Percentiles rank a stretch among this genome's conserved stretches.
These are phyloP conservation scores for Drosophila merina DNA, from an alignment of 2,888 invertebrate species.

Conservation along the genomic window DNA sequence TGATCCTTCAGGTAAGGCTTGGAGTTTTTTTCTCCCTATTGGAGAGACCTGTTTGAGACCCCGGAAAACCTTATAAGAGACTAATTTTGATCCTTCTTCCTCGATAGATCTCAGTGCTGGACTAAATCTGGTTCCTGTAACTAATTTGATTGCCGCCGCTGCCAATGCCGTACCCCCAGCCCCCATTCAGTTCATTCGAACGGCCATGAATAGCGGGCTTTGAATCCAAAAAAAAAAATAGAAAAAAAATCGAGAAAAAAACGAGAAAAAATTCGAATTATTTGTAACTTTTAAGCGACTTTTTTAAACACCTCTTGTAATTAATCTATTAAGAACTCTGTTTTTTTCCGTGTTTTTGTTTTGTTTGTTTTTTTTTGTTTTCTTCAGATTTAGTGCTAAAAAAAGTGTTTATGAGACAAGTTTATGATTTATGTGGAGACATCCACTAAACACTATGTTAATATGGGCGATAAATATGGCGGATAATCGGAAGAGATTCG, in stretches of 20 bases:
- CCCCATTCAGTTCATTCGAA: slow-evolving; percentile 66
- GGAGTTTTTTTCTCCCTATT: background rate
- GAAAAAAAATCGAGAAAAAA: background rate
- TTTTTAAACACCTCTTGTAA: slow-evolving; percentile 11
- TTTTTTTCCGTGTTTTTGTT: background rate
- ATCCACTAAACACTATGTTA: background rate
- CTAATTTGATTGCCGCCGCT: slow-evolving; percentile 72
- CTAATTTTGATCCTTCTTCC: too few relatives aligned
- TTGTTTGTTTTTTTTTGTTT: background rate
- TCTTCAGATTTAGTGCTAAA: background rate
- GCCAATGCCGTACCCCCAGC: slow-evolving; percentile 65
- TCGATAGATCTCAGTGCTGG: slow-evolving; percentile 64
- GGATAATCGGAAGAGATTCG: background rate
- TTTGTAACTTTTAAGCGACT: slow-evolving; percentile 13
- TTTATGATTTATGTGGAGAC: background rate
- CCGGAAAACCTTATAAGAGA: too few relatives aligned
- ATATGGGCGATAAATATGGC: too few relatives aligned
- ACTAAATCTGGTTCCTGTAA: slow-evolving; percentile 64
- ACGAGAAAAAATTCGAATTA: background rate
- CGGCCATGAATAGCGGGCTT: slow-evolving; percentile 76
- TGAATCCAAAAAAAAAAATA: slow-evolving; percentile 30
- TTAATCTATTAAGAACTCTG: slow-evolving; percentile 10
- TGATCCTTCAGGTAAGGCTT: slow-evolving; percentile 57
- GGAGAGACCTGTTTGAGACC: too few relatives aligned
- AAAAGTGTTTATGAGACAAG: background rate